phyloP scores from a whole-genome alignment of 2,888 invertebrate species.

The Rhyacophila evoluta region DNA sequence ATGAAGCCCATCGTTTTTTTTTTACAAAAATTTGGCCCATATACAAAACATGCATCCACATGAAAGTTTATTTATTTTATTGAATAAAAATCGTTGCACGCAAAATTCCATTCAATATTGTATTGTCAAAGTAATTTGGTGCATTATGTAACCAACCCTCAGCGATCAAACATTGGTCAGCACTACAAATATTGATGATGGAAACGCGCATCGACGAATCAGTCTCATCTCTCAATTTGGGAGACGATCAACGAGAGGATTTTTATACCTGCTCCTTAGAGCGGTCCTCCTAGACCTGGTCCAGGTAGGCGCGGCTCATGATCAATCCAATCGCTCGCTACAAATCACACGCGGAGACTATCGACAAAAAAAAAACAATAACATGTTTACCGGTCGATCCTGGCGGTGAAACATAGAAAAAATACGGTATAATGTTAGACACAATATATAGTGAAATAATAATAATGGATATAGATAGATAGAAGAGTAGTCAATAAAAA shows the following conservation, averaged over 20 bases:
- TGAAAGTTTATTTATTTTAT: too few relatives aligned
- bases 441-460: too few relatives aligned
- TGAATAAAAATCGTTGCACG: too few relatives aligned
- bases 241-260: not conserved
- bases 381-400: constrained; percentile 30
- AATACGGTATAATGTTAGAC: not conserved
- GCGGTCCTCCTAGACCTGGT: not conserved
- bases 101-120: too few relatives aligned
- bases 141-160: too few relatives aligned
- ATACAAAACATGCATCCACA: too few relatives aligned
- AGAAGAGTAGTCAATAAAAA: too few relatives aligned
- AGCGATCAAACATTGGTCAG: not conserved
- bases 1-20: too few relatives aligned
- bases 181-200: not conserved
- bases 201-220: constrained; percentile 14
- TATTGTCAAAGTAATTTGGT: too few relatives aligned
- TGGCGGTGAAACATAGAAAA: constrained; percentile 28
- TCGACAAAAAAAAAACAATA: constrained; percentile 35
- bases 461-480: too few relatives aligned
- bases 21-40: too few relatives aligned
- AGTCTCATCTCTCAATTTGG: not conserved
- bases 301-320: constrained; percentile 32
- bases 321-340: constrained; percentile 5
- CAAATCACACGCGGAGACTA: constrained; percentile 34
- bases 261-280: not conserved